Evolutionary conservation across 1,140 invertebrate genomes (phyloP), one percentile per base, ranked within the genome.

Genomic region (Drosophila orosa): DNA sequence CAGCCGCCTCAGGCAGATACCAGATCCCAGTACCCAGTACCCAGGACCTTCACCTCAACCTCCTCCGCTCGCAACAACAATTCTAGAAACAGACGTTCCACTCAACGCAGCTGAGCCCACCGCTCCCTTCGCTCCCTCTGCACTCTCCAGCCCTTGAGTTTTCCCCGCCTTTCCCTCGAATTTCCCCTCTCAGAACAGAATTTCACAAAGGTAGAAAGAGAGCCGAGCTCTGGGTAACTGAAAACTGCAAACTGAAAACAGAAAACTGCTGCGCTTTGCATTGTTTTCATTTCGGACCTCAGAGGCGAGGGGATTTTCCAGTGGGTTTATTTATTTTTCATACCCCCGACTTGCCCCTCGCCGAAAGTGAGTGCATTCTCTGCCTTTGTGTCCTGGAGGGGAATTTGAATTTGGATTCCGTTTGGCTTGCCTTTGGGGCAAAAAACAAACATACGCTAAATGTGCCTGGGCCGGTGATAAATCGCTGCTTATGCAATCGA

Each of bases 61-160:
- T 63, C 42, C 37, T 19, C n/a, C 47, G 47, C 47, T 54, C n/a
- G 63, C 71, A 83, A 78, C 82, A 87, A 86, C 73, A 74, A 61
- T 80, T 87, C 79, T 63, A 86, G 84, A 83, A 86, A 86, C 83
- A 86, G 83, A 86, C 83, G 83, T 86, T 86, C 83, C 83, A 87
- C 83, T 86, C 83, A 77, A 77, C 75, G 75, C 83, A 86, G 76
- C 79, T 86, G 83, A 83, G 83, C 60, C 48, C 82, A 50, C 56
- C 50, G 45, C 29, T 45, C 13, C 29, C 48, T 13, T 52, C 33
- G 50, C 37, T n/a, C 19, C 7, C 48, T 52, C 29, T 3, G 12
- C 17, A 22, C 6, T 15, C 25, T 12, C 5, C 48, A 22, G 3
- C 29, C 19, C 50, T 54, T 15, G 17, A 31, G 48, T 50, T 39